Conservation (phyloP, 2,113 vertebrate genomes). For the Cyanoliseus patagonus region DNA sequence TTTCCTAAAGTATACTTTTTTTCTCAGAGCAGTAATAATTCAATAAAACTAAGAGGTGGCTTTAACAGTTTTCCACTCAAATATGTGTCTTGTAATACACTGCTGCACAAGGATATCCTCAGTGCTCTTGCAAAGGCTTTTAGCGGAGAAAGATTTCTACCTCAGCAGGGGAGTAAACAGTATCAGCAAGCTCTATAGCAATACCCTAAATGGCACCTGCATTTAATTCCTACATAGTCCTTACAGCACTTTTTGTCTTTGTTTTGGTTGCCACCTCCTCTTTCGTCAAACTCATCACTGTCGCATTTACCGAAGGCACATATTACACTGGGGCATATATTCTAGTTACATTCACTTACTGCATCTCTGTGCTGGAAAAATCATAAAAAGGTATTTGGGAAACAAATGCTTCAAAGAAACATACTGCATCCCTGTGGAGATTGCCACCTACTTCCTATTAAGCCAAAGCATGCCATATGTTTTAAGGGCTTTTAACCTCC, state of each 20-base stretch:
- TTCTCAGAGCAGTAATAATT: conserved; percentile 54
- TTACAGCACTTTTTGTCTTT: conserved; percentile 1
- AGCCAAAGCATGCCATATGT: background rate
- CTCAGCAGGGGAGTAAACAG: conserved; percentile 57
- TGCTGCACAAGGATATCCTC: conserved; percentile 20
- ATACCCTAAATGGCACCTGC: conserved; percentile 18
- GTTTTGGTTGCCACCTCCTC: conserved; percentile 40
- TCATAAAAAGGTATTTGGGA: conserved; percentile 29
- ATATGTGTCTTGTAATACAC: background rate
- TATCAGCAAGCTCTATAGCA: conserved; percentile 35
- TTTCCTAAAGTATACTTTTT: background rate
- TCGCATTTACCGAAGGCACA: background rate
- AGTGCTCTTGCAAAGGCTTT: conserved; percentile 23
- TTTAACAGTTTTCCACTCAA: conserved; percentile 36
- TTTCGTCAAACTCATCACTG: conserved; percentile 23
- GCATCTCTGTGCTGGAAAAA: background rate
- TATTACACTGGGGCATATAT: background rate
- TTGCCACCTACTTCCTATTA: conserved; percentile 33
- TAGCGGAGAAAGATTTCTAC: conserved; percentile 41
- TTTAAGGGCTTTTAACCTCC: conserved; percentile 51
- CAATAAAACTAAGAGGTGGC: conserved; percentile 49
- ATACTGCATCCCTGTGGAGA: conserved; percentile 11
- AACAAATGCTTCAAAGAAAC: conserved; percentile 27
- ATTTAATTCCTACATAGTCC: conserved; percentile 25
- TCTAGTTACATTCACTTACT: background rate